phyloP scores from a whole-genome alignment of 2,888 invertebrate genomes.

The Leptothorax acervorum region DNA sequence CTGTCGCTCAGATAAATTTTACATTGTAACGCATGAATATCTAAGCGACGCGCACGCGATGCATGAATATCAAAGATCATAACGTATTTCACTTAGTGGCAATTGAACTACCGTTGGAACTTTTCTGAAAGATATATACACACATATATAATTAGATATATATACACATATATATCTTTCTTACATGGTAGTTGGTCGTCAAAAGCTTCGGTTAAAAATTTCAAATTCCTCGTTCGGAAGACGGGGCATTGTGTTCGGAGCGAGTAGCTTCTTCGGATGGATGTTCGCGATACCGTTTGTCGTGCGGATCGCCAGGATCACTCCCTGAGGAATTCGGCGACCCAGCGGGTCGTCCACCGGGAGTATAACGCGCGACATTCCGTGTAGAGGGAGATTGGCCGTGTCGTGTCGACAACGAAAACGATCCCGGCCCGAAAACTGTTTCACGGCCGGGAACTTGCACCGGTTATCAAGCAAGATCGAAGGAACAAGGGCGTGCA shows the following conservation, averaged over 20 bases:
- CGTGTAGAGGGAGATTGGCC: conserved; percentile 63
- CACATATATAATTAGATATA: too few relatives aligned
- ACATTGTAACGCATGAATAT: conserved; percentile 7
- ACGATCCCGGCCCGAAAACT: conserved; percentile 75
- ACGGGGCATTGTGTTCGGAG: background rate
- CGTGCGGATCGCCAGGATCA: conserved; percentile 55
- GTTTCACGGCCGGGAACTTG: conserved; percentile 59
- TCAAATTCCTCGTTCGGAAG: background rate
- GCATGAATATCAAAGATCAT: conserved; percentile 5
- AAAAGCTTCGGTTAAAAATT: background rate
- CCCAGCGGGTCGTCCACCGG: conserved; percentile 67
- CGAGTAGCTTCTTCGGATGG: conserved; percentile 3
- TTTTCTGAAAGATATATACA: background rate
- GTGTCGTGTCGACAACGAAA: conserved; percentile 74
- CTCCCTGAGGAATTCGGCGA: conserved; percentile 72
- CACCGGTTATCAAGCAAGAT: conserved; percentile 77
- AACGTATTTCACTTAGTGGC: background rate
- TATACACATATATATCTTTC: background rate
- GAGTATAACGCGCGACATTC: conserved; percentile 63
- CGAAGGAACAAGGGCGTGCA: conserved; percentile 78
- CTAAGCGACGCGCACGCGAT: background rate
- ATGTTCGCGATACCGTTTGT: conserved; percentile 1
- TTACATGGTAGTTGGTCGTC: background rate
- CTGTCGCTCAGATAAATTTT: conserved; percentile 20
- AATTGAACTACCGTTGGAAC: background rate